Base-by-base conservation (phyloP, 1,140 invertebrate species). In the Bombus confusus region DNA sequence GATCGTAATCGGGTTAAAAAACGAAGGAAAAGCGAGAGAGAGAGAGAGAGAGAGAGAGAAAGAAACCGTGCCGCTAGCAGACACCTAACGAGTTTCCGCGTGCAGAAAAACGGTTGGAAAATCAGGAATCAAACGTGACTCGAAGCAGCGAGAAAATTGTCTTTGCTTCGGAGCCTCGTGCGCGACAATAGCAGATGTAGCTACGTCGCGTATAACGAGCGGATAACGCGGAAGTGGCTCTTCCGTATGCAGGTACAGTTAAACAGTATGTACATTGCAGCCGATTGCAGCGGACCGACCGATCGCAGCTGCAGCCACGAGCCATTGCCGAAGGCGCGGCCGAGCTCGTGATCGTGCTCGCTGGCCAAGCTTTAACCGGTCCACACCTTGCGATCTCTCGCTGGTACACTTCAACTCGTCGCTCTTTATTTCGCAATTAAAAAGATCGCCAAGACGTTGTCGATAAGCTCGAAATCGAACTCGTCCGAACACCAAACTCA, bases 191-290 rank as follows among this genome's bases (percentile, higher is more conserved):
- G 79, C 83, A 91, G 85, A 91, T 82, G 90, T 85, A 86, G 66
- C 71, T 85, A 86, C 71, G 75, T 83, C 68, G 85, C 85, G 83
- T 90, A 90, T 92, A 86, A 89, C 86, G 80, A 87, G 80, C 80
- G 83, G 83, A 91, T 91, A 90, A 93, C 88, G 88, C 92, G 93
- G 93, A 93, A 93, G 89, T 90, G 88, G 80, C 88, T 92, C 86
- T 92, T 87, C 90, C 87, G 85, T 77, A 80, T 92, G 88, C 87
- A 93, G 91, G 88, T 93, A 92, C 92, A 93, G 93, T 93, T 93
- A 93, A 90, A 90, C 72, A 80, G 79, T 85, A 84, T 62, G 85
- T 79, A 83, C 66, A 72, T 57, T 68, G 80, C 80, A 59, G 68
- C 80, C 80, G 88, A 90, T 90, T 64, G 76, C 82, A 80, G 72